phyloP scores from a whole-genome alignment of 2,888 invertebrate species.

The Limnephilus marmoratus region DNA sequence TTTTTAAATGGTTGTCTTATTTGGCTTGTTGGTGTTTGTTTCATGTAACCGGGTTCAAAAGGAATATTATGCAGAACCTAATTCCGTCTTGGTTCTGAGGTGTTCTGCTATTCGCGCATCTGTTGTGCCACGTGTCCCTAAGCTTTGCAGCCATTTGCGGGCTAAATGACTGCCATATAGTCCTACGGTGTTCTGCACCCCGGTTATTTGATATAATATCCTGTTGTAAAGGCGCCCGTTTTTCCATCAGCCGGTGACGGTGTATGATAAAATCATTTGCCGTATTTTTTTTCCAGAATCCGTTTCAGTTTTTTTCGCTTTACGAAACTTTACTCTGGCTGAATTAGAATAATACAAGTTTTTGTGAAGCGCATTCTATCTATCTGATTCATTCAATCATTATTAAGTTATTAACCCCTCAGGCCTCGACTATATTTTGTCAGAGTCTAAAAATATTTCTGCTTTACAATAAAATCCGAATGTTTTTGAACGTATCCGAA shows the following conservation, averaged over 20 bases:
- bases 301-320: neutral
- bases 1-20: neutral
- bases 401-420: no score
- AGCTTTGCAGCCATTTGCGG: constrained; percentile 30
- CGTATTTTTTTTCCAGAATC: neutral
- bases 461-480: no score
- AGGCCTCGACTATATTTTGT: no score
- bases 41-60: neutral
- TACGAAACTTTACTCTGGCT: neutral
- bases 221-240: constrained; percentile 41
- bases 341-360: neutral
- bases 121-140: constrained; percentile 56
- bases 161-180: neutral
- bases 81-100: constrained; percentile 48
- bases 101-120: constrained; percentile 57
- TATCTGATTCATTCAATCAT: neutral
- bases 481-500: no score
- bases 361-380: neutral
- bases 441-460: no score
- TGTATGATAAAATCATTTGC: constrained; percentile 27
- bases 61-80: constrained; percentile 33
- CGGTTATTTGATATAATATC: constrained; percentile 49
- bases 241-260: neutral
- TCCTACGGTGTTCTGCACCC: constrained; percentile 43
- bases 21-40: neutral